Conservation (phyloP, 2,113 vertebrate species). For the Columba livia region DNA sequence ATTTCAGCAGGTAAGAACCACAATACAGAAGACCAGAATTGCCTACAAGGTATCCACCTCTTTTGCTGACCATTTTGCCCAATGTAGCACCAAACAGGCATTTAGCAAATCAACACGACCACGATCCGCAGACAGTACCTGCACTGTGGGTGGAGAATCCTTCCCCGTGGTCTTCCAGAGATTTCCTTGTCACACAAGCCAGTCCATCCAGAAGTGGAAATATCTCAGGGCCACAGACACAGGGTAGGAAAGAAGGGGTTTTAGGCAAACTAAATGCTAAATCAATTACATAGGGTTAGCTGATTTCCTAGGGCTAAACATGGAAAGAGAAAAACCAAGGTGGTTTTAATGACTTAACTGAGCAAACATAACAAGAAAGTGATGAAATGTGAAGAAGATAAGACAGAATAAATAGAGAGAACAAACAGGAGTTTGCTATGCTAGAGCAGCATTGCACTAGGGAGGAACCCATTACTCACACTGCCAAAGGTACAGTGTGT, state of each 20-base stretch:
- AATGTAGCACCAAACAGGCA: not conserved
- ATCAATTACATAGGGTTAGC: conserved; percentile 23
- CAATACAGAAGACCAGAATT: not conserved
- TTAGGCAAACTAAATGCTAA: conserved; percentile 28
- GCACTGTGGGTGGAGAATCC: not conserved
- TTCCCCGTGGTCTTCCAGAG: not conserved
- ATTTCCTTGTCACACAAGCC: not conserved
- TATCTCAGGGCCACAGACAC: not conserved
- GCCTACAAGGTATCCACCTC: not conserved
- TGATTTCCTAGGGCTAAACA: conserved; percentile 45
- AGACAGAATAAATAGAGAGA: conserved; percentile 45
- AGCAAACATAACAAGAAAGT: conserved; percentile 68
- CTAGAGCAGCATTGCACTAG: not conserved
- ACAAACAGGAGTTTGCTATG: conserved; percentile 7
- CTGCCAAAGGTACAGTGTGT: not conserved
- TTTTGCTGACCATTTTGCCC: not conserved
- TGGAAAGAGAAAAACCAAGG: conserved; percentile 22
- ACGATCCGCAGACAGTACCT: not conserved
- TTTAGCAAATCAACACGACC: not conserved
- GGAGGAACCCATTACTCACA: conserved; percentile 32
- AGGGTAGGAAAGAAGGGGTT: not conserved
- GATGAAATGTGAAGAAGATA: conserved; percentile 63
- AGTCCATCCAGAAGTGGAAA: not conserved
- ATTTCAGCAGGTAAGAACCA: not conserved
- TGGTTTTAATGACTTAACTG: conserved; percentile 52